Evolutionary conservation across 2,888 invertebrate genomes (phyloP).

Genomic region (Spilarctia lutea): DNA sequence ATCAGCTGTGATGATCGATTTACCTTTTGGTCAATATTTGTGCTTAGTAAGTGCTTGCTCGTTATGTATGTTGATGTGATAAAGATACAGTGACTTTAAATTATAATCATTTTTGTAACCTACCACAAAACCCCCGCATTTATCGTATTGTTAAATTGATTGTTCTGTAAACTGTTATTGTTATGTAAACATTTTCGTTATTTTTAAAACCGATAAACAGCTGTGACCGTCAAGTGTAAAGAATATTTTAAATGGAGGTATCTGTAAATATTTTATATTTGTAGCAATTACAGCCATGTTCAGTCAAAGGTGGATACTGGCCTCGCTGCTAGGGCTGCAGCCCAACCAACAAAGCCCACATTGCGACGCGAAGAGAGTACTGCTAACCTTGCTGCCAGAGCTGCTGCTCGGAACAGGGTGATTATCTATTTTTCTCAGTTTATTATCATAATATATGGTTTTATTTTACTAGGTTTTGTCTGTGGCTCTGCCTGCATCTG

Average conservation of each 20-base stretch:
- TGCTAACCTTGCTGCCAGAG: conserved; percentile 70
- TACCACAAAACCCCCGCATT: neutral
- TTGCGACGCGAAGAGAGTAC: conserved; percentile 81
- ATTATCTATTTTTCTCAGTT: neutral
- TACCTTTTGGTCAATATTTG: neutral
- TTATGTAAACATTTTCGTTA: neutral
- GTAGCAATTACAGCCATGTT: conserved; percentile 79
- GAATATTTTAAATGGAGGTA: conserved; percentile 32
- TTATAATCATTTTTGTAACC: too few relatives aligned
- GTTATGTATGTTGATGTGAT: neutral
- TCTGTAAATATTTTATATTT: conserved; percentile 38
- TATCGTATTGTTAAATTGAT: neutral
- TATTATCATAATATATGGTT: neutral
- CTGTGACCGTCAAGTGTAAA: neutral
- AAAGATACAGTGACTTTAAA: too few relatives aligned
- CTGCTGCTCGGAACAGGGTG: conserved; percentile 70
- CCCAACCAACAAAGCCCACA: conserved; percentile 70
- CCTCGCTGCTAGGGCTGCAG: conserved; percentile 56
- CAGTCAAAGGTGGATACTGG: conserved; percentile 82
- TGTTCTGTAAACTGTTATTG: neutral
- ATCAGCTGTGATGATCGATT: conserved; percentile 16
- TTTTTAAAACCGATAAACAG: neutral
- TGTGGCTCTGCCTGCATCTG: too few relatives aligned
- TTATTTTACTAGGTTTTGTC: too few relatives aligned
- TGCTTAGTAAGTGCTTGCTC: neutral